Evolutionary conservation across 1,140 invertebrate species (phyloP).

Genomic region (Drosophila insularis): DNA sequence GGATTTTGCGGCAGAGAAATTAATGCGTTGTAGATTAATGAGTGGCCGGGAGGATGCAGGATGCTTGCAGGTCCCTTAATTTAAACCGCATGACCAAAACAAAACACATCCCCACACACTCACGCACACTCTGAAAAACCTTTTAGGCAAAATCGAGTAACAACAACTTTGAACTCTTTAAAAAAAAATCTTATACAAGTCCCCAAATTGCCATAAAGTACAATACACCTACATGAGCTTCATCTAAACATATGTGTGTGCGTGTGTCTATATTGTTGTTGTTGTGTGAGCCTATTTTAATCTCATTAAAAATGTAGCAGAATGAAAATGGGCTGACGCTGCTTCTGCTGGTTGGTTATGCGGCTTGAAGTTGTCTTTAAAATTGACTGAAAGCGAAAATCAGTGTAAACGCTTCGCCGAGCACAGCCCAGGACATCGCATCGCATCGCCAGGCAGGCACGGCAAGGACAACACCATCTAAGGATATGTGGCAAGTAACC

Average conservation of each 20-base stretch:
- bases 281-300: slow-evolving; percentile 77
- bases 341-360: slow-evolving; percentile 63
- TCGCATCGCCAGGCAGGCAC: no score
- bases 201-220: slow-evolving; percentile 79
- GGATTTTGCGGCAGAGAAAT: slow-evolving; percentile 78
- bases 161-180: slow-evolving; percentile 18
- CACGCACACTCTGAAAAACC: slow-evolving; percentile 66
- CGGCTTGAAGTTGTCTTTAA: slow-evolving; percentile 78
- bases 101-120: slow-evolving; percentile 15
- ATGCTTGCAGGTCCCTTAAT: slow-evolving; percentile 13
- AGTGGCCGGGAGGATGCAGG: slow-evolving; percentile 62
- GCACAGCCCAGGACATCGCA: slow-evolving; percentile 39
- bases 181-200: slow-evolving; percentile 55
- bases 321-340: slow-evolving; percentile 58
- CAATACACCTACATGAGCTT: slow-evolving; percentile 50
- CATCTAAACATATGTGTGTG: slow-evolving; percentile 20
- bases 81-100: slow-evolving; percentile 48
- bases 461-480: not conserved
- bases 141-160: slow-evolving; percentile 40
- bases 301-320: slow-evolving; percentile 79
- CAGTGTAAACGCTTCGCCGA: slow-evolving; percentile 74
- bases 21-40: slow-evolving; percentile 78
- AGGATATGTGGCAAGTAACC: slow-evolving; percentile 2
- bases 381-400: slow-evolving; percentile 79
- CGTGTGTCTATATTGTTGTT: slow-evolving; percentile 38